A percentile compares a stretch with the other conserved stretches of the same genome.
phyloP scores from a whole-genome alignment of 2,888 invertebrate species.

The Unio pictorum region DNA sequence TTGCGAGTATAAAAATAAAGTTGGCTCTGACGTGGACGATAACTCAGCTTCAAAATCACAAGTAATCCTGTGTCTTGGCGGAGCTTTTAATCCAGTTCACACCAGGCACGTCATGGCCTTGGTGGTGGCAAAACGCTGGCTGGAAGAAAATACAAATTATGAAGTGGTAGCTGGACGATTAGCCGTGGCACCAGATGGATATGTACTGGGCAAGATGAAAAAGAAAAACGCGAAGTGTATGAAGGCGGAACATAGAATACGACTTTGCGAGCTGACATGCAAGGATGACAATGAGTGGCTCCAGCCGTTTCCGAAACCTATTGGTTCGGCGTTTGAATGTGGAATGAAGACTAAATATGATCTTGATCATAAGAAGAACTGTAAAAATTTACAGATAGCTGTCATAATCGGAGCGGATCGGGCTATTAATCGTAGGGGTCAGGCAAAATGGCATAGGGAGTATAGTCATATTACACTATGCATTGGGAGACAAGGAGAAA shows the following conservation, averaged over 20 bases:
- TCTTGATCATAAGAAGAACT: not conserved
- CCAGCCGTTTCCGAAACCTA: conserved; percentile 18
- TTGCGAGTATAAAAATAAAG: too few species aligned
- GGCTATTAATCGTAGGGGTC: conserved; percentile 22
- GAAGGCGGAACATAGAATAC: conserved; percentile 26
- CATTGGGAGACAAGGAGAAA: conserved; percentile 31
- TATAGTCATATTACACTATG: conserved; percentile 15
- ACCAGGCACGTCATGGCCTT: conserved; percentile 28
- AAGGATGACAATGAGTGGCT: conserved; percentile 17
- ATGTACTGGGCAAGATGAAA: conserved; percentile 24
- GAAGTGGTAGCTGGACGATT: conserved; percentile 24
- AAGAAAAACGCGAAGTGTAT: conserved; percentile 20
- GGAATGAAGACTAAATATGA: conserved; percentile 18
- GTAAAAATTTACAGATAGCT: conserved; percentile 10
- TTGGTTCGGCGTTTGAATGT: conserved; percentile 28
- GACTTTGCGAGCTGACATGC: conserved; percentile 28
- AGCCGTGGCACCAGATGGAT: conserved; percentile 34
- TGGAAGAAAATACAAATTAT: conserved; percentile 30
- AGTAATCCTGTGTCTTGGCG: conserved; percentile 26
- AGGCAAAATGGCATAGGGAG: conserved; percentile 27
- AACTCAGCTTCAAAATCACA: not conserved
- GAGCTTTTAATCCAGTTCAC: conserved; percentile 39
- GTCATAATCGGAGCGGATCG: conserved; percentile 34
- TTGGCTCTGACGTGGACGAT: too few species aligned
- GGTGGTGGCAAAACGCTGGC: conserved; percentile 21